These are phyloP conservation scores for Hirtodrosophila alboralis DNA, from an alignment of 2,888 invertebrate genomes.

Conservation along the genomic window DNA sequence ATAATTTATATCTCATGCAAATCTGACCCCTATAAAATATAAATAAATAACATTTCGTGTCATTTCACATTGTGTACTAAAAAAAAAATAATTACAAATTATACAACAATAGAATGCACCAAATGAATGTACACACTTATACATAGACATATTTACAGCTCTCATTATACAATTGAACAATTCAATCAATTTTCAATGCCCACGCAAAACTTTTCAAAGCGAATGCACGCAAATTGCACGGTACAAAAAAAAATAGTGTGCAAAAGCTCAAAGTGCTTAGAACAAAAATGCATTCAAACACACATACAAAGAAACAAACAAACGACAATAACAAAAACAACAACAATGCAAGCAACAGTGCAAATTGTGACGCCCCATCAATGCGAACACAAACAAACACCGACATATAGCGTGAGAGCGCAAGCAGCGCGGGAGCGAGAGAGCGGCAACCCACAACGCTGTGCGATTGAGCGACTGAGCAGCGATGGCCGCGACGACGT, in stretches of 20 bases:
- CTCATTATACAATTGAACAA: slow-evolving; percentile 46
- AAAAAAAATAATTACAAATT: background rate
- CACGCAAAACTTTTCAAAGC: slow-evolving; percentile 40
- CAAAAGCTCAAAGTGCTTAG: slow-evolving; percentile 56
- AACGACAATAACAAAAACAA: slow-evolving; percentile 22
- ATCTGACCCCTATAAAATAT: too few species aligned
- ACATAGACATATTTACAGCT: slow-evolving; percentile 26
- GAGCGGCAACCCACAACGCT: slow-evolving; percentile 18
- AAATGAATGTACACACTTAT: slow-evolving; percentile 20
- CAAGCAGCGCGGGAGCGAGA: slow-evolving; percentile 9
- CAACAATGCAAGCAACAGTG: slow-evolving; percentile 43
- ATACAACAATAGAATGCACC: slow-evolving; percentile 3
- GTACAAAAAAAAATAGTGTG: slow-evolving; percentile 5
- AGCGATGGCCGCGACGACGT: slow-evolving; percentile 42
- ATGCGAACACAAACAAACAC: slow-evolving; percentile 23
- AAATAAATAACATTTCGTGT: too few species aligned
- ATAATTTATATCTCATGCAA: background rate
- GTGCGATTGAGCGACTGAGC: slow-evolving; percentile 22
- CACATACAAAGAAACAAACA: too few species aligned
- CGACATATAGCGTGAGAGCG: slow-evolving; percentile 12
- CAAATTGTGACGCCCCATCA: slow-evolving; percentile 64
- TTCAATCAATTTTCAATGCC: slow-evolving; percentile 40
- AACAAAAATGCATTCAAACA: slow-evolving; percentile 48
- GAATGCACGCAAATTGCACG: slow-evolving; percentile 45
- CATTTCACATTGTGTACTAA: background rate